Base-by-base conservation (phyloP, 2,797 vertebrate species). In the Potorous gilbertii region DNA sequence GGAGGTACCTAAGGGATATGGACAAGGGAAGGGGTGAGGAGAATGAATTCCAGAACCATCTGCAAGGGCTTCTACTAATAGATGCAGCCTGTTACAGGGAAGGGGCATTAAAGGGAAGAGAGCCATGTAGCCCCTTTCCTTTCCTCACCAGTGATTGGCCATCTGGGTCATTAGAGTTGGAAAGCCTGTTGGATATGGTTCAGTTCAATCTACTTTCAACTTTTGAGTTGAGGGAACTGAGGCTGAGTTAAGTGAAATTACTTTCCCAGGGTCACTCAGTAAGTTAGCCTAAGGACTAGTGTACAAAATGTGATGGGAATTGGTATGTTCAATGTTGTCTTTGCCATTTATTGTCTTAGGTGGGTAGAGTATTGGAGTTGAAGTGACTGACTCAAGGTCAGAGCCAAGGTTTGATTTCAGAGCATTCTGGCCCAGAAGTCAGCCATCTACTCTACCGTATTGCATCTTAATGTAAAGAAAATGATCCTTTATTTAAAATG, bases 161-260 rank as follows among this genome's bases (percentile, higher is more conserved):
- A 24, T n/a, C 66, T 21, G n/a, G 40, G 6, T 24, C 18, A 10
- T 46, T 40, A 81, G 66, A 46, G n/a, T 10, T 40, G 6, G n/a
- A 81, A 46, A 24, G 66, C 18, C n/a, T 81, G n/a, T 40, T 81
- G n/a, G 2, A 87, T 89, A 90, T 21, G 11, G 57, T 54, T 13
- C 8, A 55, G 57, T 74, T 95, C 59, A 31, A 31, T 81, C 52
- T 34, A 56, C 92, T 95, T 94, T 62, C 12, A 34, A 24, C 24
- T 46, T 81, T 46, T 40, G 66, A 94, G 55, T 54, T n/a, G 40
- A 91, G 57, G 55, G 95, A 93, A 94, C 66, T 12, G 21, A 92
- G 93, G 14, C 27, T 18, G 8, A 54, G 11, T 94, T 40, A 54
- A 74, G n/a, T 34, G 5, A 94, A 95, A 50, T 50, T 55, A 34